phyloP scores from a whole-genome alignment of 2,888 invertebrate genomes.

The Cosmia trapezina region DNA sequence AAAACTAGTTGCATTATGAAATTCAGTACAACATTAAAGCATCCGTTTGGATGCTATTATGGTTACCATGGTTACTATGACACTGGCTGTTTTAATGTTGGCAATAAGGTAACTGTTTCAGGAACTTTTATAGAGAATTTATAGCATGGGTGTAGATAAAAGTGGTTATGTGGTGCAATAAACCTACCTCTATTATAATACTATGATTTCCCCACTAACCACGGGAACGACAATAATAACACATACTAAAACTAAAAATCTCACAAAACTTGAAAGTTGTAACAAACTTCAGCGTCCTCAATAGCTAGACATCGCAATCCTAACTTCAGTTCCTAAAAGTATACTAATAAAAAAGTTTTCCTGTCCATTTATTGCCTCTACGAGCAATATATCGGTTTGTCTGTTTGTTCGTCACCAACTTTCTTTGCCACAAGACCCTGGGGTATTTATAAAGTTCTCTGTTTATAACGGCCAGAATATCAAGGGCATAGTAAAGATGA shows the following conservation, averaged over 20 bases:
- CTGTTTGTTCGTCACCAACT: slow-evolving; percentile 55
- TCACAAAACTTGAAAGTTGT: slow-evolving; percentile 25
- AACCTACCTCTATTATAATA: too few relatives aligned
- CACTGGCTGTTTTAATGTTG: too few relatives aligned
- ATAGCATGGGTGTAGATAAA: too few relatives aligned
- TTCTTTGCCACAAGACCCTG: slow-evolving; percentile 50
- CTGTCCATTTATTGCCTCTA: slow-evolving; percentile 69
- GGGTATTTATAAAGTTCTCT: slow-evolving; percentile 48
- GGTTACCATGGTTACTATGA: too few relatives aligned
- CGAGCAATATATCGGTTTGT: slow-evolving; percentile 70
- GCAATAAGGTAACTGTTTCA: too few relatives aligned
- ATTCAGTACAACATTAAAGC: too few relatives aligned
- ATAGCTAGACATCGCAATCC: slow-evolving; percentile 59
- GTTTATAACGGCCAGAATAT: slow-evolving; percentile 27
- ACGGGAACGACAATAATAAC: neutral
- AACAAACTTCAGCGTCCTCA: slow-evolving; percentile 51
- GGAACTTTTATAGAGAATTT: too few relatives aligned
- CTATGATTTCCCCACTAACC: neutral
- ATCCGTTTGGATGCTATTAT: too few relatives aligned
- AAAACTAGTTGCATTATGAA: too few relatives aligned
- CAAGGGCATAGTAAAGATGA: slow-evolving; percentile 21
- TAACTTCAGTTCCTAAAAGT: slow-evolving; percentile 66
- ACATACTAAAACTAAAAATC: slow-evolving; percentile 46
- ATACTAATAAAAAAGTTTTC: slow-evolving; percentile 75
- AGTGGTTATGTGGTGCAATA: too few relatives aligned